These are phyloP conservation scores for Coracopsis vasa DNA, from an alignment of 2,113 vertebrate genomes.

Conservation along the genomic window DNA sequence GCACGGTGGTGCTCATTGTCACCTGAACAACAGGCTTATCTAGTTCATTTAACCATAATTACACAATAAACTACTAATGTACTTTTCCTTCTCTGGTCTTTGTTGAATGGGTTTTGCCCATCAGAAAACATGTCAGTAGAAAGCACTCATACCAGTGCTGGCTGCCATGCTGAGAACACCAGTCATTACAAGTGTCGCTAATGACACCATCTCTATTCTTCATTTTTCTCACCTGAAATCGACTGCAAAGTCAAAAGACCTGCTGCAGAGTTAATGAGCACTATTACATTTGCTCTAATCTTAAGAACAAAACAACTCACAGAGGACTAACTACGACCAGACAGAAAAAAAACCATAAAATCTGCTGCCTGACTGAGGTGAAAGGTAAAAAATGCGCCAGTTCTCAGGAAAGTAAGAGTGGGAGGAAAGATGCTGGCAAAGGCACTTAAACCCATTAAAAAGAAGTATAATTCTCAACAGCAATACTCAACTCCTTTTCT, in stretches of 20 bases:
- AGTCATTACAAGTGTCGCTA: not conserved
- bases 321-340: not conserved
- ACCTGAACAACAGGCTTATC: not conserved
- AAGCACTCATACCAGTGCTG: not conserved
- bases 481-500: not conserved
- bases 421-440: not conserved
- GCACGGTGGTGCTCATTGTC: rapidly evolving
- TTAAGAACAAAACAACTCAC: not conserved
- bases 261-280: constrained; percentile 14
- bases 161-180: not conserved
- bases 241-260: not conserved
- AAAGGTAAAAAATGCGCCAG: not conserved
- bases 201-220: not conserved
- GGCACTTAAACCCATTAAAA: not conserved
- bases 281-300: not conserved
- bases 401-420: not conserved
- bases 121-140: not conserved
- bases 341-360: not conserved
- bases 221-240: not conserved
- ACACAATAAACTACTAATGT: not conserved
- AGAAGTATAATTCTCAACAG: not conserved
- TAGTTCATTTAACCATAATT: not conserved
- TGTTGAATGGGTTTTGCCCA: not conserved
- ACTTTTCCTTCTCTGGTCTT: not conserved
- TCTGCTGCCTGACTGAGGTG: not conserved